Evolutionary conservation across 1,140 invertebrate genomes (phyloP), one percentile per base, ranked within the genome.

Genomic region (Lepidotrigona ventralis): DNA sequence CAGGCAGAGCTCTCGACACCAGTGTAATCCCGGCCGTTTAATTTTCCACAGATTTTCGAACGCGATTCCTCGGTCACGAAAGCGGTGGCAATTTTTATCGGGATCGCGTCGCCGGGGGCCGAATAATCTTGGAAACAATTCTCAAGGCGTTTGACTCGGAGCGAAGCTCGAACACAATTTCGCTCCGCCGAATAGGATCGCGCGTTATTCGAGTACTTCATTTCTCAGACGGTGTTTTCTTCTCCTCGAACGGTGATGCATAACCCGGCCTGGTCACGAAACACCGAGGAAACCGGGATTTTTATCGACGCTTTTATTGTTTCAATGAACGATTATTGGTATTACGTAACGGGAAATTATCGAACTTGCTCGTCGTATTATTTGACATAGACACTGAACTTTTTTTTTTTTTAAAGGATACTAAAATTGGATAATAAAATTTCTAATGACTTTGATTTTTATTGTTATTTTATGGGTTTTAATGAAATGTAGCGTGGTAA

Each of bases 111-210:
- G 69, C 29, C n/a, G n/a, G 26, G 19, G 54, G 19, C 23, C 21
- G 54, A 14, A 56, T 80, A 81, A 81, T 73, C 79, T 74, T 74
- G 70, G 79, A 74, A 66, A 81, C 70, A 73, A 73, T 80, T 80
- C 79, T 33, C 53, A 73, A 80, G 56, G n/a, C 66, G 66, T 15
- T 68, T 26, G 15, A 53, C 60, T 19, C 54, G 68, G 54, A 72
- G 71, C 19, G 5, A 23, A 51, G 17, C 23, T 19, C 17, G 53
- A 72, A 79, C 33, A 33, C 4, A 33, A 33, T 33, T 33, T 26
- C n/a, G 69, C 63, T 60, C 66, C n/a, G 14, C 26, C 64, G 33
- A 39, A 51, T 54, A 9, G 23, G n/a, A 70, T 33, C 53, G 23
- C 29, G 51, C 29, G 33, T 68, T 33, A 19, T n/a, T 63, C 46